A percentile compares a stretch with the other conserved stretches of the same genome.
These are phyloP conservation scores for Cyprinodon brontotheroides DNA, from an alignment of 2,113 vertebrate species.

Conservation along the genomic window DNA sequence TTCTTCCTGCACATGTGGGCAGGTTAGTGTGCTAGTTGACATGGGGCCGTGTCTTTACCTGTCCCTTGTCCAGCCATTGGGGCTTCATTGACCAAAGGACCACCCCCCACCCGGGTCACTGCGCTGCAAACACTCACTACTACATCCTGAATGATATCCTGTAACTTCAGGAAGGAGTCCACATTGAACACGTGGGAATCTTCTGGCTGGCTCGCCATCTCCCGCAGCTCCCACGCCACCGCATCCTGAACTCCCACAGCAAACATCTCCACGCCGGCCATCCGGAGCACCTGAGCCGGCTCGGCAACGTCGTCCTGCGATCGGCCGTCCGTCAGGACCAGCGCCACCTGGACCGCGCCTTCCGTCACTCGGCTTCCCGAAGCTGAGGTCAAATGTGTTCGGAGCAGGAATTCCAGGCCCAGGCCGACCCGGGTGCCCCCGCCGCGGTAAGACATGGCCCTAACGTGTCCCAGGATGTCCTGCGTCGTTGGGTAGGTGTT, in stretches of 20 bases:
- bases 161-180: slow-evolving; percentile 84
- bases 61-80: slow-evolving; percentile 84
- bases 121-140: slow-evolving; percentile 81
- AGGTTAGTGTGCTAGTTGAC: slow-evolving; percentile 71
- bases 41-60: slow-evolving; percentile 82
- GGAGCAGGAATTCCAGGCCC: slow-evolving; percentile 86
- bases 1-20: slow-evolving; percentile 53
- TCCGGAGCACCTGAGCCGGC: slow-evolving; percentile 80
- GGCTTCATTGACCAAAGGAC: slow-evolving; percentile 77
- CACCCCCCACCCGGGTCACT: slow-evolving; percentile 62
- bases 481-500: slow-evolving; percentile 79
- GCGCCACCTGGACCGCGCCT: slow-evolving; percentile 83
- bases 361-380: slow-evolving; percentile 85
- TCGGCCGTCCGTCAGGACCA: slow-evolving; percentile 85
- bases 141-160: slow-evolving; percentile 85
- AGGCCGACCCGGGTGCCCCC: slow-evolving; percentile 83
- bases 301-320: slow-evolving; percentile 82
- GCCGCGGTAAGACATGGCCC: slow-evolving; percentile 81
- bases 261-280: slow-evolving; percentile 83
- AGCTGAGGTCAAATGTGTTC: slow-evolving; percentile 80
- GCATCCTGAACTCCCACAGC: slow-evolving; percentile 86
- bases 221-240: slow-evolving; percentile 81
- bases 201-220: slow-evolving; percentile 83
- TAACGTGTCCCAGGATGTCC: slow-evolving; percentile 85
- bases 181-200: slow-evolving; percentile 84